Conservation (phyloP, 2,113 vertebrate genomes). For the Myxocyprinus asiaticus region DNA sequence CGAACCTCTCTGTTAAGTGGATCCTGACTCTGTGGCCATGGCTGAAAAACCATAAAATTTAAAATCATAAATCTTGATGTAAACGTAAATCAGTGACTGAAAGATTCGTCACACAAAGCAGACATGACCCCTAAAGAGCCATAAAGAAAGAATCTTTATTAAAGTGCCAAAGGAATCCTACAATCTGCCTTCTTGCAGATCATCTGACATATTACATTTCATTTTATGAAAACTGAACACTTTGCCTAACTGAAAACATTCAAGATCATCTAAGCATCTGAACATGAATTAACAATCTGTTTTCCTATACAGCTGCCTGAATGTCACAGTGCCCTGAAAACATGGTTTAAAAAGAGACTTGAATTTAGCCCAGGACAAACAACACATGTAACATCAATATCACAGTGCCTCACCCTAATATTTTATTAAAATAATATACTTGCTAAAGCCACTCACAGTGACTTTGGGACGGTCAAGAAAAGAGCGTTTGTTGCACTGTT, state of each 20-base stretch:
- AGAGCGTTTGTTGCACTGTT: slow-evolving; percentile 94
- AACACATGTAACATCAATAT: too few relatives aligned
- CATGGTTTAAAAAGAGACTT: too few relatives aligned
- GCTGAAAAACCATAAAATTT: slow-evolving; percentile 68
- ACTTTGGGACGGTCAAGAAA: slow-evolving; percentile 93
- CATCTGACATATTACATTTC: too few relatives aligned
- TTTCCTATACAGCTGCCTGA: neutral
- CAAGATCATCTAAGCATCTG: too few relatives aligned
- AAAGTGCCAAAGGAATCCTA: too few relatives aligned
- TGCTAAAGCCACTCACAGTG: slow-evolving; percentile 77
- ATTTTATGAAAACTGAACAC: neutral
- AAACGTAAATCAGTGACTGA: neutral
- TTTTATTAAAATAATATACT: neutral
- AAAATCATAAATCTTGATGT: neutral
- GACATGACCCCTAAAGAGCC: neutral
- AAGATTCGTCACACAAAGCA: neutral
- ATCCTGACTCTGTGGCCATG: slow-evolving; percentile 92
- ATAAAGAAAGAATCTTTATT: too few relatives aligned
- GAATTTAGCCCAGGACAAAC: too few relatives aligned
- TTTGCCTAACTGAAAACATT: neutral
- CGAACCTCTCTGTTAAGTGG: slow-evolving; percentile 90
- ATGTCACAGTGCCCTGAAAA: neutral
- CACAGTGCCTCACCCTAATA: too few relatives aligned
- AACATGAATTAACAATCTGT: too few relatives aligned
- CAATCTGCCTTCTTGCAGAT: too few relatives aligned